Conservation (phyloP, 2,113 vertebrate species). For the Hemichromis elongatus region DNA sequence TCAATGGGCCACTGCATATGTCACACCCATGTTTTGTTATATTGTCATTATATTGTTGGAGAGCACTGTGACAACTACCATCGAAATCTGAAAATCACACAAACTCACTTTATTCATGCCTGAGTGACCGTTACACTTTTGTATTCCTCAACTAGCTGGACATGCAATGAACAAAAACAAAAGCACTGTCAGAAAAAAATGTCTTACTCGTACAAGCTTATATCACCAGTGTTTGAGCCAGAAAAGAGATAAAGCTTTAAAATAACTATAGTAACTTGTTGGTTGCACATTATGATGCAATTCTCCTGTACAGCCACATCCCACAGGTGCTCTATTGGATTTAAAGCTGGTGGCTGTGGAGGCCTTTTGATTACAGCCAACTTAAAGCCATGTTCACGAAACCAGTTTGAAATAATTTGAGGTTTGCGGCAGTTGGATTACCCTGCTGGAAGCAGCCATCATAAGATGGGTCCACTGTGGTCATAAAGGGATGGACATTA, state of each 20-base stretch:
- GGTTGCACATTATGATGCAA: neutral
- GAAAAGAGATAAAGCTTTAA: neutral
- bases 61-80: neutral
- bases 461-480: neutral
- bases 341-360: neutral
- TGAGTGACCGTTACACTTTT: neutral
- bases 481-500: neutral
- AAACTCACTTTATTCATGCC: neutral
- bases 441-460: neutral
- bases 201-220: neutral
- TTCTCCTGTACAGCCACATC: neutral
- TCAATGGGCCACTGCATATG: neutral
- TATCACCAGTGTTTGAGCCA: neutral
- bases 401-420: neutral
- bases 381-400: neutral
- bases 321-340: neutral
- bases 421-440: neutral
- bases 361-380: neutral
- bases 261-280: neutral
- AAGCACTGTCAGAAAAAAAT: neutral
- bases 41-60: neutral
- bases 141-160: neutral
- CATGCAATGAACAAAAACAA: neutral
- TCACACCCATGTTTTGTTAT: neutral
- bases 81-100: neutral